phyloP scores from a whole-genome alignment of 2,797 vertebrate genomes.

The Ctenosaura bakeri region DNA sequence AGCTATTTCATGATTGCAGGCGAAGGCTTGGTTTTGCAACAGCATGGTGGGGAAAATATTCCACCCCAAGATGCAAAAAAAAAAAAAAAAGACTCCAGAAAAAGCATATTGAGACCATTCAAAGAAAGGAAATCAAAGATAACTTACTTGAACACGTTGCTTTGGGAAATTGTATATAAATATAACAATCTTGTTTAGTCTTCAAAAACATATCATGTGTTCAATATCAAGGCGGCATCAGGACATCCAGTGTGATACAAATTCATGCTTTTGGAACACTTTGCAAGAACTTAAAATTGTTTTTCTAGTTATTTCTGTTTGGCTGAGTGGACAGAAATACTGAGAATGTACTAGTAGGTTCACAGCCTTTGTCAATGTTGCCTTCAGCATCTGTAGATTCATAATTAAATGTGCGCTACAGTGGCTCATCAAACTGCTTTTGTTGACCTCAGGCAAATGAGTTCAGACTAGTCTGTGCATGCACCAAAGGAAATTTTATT shows the following conservation, averaged over 20 bases:
- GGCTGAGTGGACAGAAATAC: not conserved
- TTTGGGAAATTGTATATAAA: not conserved
- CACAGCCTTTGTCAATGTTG: not conserved
- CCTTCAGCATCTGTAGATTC: not conserved
- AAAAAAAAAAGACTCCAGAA: not conserved
- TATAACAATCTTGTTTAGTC: not conserved
- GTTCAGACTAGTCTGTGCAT: not conserved
- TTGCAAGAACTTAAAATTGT: not conserved
- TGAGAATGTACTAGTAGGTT: not conserved
- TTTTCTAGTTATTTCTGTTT: conserved; percentile 1
- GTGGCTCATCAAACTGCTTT: not conserved
- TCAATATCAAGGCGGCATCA: not conserved
- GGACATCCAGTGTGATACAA: not conserved
- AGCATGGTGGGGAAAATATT: no score
- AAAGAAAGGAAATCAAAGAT: not conserved
- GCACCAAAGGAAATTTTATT: not conserved
- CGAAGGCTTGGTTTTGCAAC: not conserved
- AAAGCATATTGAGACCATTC: not conserved
- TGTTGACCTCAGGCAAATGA: not conserved
- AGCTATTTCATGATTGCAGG: not conserved
- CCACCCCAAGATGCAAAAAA: not conserved
- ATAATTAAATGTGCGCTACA: conserved; percentile 6
- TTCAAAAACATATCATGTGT: not conserved
- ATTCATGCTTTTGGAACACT: not conserved
- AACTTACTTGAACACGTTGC: not conserved